Base-by-base conservation (phyloP, 2,888 invertebrate genomes). In the Drosophila seclusa region DNA sequence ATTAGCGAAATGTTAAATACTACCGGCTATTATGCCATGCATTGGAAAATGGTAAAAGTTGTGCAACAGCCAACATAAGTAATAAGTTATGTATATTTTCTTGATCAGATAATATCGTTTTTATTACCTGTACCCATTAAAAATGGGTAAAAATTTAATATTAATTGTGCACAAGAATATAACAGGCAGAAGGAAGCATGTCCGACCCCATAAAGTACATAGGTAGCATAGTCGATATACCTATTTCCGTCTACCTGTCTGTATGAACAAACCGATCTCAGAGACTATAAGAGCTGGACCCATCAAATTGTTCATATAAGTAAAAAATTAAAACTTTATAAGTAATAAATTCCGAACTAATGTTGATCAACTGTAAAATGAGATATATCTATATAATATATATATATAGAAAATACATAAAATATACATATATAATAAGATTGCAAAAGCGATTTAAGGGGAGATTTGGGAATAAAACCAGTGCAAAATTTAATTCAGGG, bases 1-100 rank as follows among this genome's bases (percentile, higher is more conserved):
- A 64, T 18, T 36, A 69, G 54, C 21, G 54, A 45, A 61, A 65
- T 75, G 61, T 59, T 76, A 70, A 80, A 76, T 57, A 52, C 48
- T 50, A 36, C 24, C 54, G 61, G 40, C 52, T 70, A 48, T 80
- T 65, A 63, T 53, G 13, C 29, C 49, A 38, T 31, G n/a, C 16
- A 21, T 38, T 27, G 13, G 7, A 29, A 38, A 27, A 29, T 40
- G 16, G n/a, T 1, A 16, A 40, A 11, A 42, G 21, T 40, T 57
- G 16, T 31, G 42, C 10, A 42, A 31, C 4, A 31, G 16, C 3
- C 16, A 42, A 1, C 29, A 21, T 13, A 21, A 38, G 13, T 45
- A 45, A 45, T 24, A 16, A 4, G 16, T 24, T 45, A 8, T 45
- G 45, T 24, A 8, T 2, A 45, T 7, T 45, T 45, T 21, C 21